Base-by-base conservation (phyloP, 2,113 vertebrate species). In the Pseudolaguvia tuberculata region DNA sequence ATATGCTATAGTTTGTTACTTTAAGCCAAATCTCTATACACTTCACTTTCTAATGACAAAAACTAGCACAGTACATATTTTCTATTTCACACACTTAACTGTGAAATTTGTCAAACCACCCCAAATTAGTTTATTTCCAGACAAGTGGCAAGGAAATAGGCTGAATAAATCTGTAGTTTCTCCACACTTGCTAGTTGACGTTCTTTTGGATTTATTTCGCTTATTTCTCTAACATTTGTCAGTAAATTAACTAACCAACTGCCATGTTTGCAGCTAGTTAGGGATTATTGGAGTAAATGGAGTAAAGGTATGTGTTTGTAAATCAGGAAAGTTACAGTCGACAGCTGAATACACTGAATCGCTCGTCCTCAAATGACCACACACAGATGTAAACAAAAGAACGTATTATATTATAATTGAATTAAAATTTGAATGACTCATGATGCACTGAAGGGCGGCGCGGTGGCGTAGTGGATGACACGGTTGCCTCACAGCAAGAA, bases 211-310 rank as follows among this genome's bases (percentile, higher is more conserved):
- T 63, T 42, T 21, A 45, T 67, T 67, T 20, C 27, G 15, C 21
- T 42, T 66, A 48, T 48, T 48, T 25, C 13, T 10, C 63, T 52
- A 52, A 5, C 48, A 69, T 27, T 69, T 69, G 66, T 20, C 66
- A 52, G 48, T 25, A 52, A 69, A 52, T 52, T 52, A 52, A 50
- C 18, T 23, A 25, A 65, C 13, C 10, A 21, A 8, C 17, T 52
- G 48, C 48, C 48, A 68, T 25, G 51, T 52, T 68, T 68, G 25
- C 12, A n/a, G 25, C 48, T 68, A 27, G 25, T 68, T 68, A 68
- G 5, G 25, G 23, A 51, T 68, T 23, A 29, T 31, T 31, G 11
- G 27, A 52, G 17, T 69, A 52, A 52, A 35, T 52, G 18, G 17
- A 67, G 27, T 50, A 21, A 67, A 10, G 25, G 23, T 0, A 25